Base-by-base conservation (phyloP, 2,113 vertebrate species). In the Catagonus wagneri region DNA sequence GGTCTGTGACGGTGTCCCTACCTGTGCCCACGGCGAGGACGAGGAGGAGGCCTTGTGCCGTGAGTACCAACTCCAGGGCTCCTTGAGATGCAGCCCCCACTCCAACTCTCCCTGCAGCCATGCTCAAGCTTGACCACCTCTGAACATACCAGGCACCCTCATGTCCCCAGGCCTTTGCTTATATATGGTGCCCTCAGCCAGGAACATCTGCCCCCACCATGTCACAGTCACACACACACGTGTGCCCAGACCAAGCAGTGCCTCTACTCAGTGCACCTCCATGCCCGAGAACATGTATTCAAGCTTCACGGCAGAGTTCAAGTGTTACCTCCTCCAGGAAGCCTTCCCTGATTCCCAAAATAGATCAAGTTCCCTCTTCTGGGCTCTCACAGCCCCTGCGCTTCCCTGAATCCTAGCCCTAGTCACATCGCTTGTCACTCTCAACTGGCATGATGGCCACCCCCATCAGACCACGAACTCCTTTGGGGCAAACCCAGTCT, bases 41-140 rank as follows among this genome's bases (percentile, higher is more conserved):
- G 99, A 99, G 90, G 97, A 98, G 8, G 92, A 98, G 71, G 9
- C 95, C 76, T 97, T 99, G 96, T 99, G 99, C 54, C 92, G 99
- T 99, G 98, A 98, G 98, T 96, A 71, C 20, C 54, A 3, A 0
- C 6, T 0, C 65, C 10, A 17, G 74, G 29, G 25, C 22, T 44
- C 52, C 7, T 32, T 25, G 6, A 2, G 36, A 20, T 22, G 1
- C 8, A 3, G 19, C 36, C 23, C 44, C 27, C 9, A 3, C 76
- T 27, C 60, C 63, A 7, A 12, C 23, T 23, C 56, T 16, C 58
- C 61, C 58, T 65, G 63, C 29, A 44, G 87, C 9, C 12, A 58
- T 4, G 9, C 52, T 8, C 32, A 91, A 74, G 72, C 52, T 50
- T 9, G 0, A 16, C 14, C 9, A 4, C 14, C n/a, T 23, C 63